Evolutionary conservation across 2,797 vertebrate species (phyloP).

Genomic region (Sebastiscus albofasciatus): DNA sequence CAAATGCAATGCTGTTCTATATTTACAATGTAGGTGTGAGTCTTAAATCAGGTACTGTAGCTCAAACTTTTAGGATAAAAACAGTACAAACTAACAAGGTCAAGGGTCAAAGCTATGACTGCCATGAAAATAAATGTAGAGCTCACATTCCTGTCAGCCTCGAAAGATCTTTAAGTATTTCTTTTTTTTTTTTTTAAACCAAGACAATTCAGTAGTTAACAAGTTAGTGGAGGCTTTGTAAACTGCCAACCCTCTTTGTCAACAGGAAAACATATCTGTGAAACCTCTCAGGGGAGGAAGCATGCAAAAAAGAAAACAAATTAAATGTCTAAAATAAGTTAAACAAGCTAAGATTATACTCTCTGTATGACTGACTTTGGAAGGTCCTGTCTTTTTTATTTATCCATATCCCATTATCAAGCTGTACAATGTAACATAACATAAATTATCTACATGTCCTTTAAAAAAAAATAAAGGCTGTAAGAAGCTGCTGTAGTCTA

Average conservation of each 20-base stretch:
- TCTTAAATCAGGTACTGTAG: background rate
- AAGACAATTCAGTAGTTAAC: background rate
- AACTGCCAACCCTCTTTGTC: background rate
- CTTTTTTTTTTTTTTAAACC: background rate
- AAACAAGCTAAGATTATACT: conserved; percentile 60
- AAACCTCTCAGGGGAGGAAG: conserved; percentile 40
- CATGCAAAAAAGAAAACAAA: conserved; percentile 26
- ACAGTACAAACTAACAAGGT: background rate
- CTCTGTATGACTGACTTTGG: conserved; percentile 84
- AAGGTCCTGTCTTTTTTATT: conserved; percentile 86
- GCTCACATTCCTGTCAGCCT: background rate
- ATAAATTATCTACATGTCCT: conserved; percentile 87
- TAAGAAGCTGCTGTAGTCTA: conserved; percentile 84
- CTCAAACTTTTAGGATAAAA: background rate
- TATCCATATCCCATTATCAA: conserved; percentile 85
- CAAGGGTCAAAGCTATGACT: background rate
- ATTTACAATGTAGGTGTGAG: conserved; percentile 13
- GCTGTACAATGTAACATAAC: conserved; percentile 88
- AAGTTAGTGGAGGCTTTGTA: background rate
- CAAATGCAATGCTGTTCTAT: background rate
- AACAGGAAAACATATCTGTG: conserved; percentile 19
- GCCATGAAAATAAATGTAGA: background rate
- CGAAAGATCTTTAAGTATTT: background rate
- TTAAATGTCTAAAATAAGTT: background rate
- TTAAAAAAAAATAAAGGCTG: conserved; percentile 75